Evolutionary conservation across 2,113 vertebrate species (phyloP), one percentile per base, ranked within the genome.

Genomic region (Ailurus styani): DNA sequence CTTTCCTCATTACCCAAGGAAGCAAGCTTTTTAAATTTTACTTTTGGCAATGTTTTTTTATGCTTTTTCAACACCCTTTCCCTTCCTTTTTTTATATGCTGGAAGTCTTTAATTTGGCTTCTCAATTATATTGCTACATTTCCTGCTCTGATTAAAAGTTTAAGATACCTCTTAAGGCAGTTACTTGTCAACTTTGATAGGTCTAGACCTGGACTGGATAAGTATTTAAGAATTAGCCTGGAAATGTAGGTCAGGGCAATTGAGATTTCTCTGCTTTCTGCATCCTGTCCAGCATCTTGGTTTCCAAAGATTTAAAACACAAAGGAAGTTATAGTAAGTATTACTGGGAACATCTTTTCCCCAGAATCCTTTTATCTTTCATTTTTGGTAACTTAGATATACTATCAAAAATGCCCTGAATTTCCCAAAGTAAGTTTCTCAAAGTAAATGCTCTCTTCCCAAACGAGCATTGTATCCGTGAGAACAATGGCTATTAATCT

Each of bases 211-310:
- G 40, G 7, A 50, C 21, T 70, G 4, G 18, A 47, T 89, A 62
- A 88, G 62, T 73, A 20, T 89, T 95, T 95, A 37, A 88, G 77
- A 95, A 83, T 91, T 68, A 45, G 54, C 72, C 37, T 92, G 57
- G 52, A 95, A 93, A 47, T 75, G 4, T 31, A 60, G 31, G 8
- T 25, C 52, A 95, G 8, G 7, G 1, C 18, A 90, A 68, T 7
- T 90, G n/a, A 73, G 7, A 91, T 55, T 83, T 14, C 37, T 54
- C 10, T 68, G 8, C 13, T 87, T 78, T 72, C 1, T 62, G 4
- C 23, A 52, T 78, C 1, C 1, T 93, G 83, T 89, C 60, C 75
- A 60, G 6, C 15, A 68, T 89, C 20, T 83, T 73, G 11, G 2
- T 83, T 94, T 87, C 10, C 18, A 85, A 87, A 82, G 20, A 73